These are phyloP conservation scores for Orycteropus afer DNA, from an alignment of 2,113 vertebrate species.

Conservation along the genomic window DNA sequence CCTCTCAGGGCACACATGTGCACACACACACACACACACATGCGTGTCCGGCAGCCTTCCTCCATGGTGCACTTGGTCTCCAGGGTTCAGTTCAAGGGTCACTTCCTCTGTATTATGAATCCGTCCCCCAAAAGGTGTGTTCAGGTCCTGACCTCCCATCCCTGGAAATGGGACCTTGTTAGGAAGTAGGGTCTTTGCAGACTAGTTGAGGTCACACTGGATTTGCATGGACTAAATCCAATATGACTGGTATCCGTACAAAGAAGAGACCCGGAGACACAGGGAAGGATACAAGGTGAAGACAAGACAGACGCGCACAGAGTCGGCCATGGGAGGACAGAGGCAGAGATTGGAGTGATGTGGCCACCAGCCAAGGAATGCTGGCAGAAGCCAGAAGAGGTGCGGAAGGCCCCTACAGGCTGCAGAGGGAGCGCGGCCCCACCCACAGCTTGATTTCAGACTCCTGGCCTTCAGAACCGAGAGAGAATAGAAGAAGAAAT, in stretches of 20 bases:
- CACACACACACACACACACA: neutral
- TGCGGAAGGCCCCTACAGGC: neutral
- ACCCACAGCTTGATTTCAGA: too few species aligned
- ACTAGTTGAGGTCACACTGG: neutral
- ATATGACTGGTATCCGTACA: neutral
- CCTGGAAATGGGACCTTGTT: neutral
- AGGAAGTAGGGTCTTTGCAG: neutral
- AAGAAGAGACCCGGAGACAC: neutral
- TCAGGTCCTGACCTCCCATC: neutral
- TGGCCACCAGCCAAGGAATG: too few species aligned
- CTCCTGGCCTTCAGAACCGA: neutral
- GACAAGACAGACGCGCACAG: neutral
- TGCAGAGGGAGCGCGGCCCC: neutral
- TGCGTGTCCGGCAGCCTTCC: neutral
- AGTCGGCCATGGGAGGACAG: too few species aligned
- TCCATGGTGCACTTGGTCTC: neutral
- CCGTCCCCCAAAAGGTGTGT: neutral
- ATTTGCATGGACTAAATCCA: neutral
- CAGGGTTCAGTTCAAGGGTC: accelerated
- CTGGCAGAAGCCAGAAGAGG: too few species aligned
- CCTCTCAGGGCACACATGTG: neutral
- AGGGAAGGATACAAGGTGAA: neutral
- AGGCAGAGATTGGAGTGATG: too few species aligned
- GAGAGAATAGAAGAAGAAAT: neutral
- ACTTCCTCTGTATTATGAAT: neutral